Base-by-base conservation (phyloP, 2,888 invertebrate species). In the Nemapogon koenigi region DNA sequence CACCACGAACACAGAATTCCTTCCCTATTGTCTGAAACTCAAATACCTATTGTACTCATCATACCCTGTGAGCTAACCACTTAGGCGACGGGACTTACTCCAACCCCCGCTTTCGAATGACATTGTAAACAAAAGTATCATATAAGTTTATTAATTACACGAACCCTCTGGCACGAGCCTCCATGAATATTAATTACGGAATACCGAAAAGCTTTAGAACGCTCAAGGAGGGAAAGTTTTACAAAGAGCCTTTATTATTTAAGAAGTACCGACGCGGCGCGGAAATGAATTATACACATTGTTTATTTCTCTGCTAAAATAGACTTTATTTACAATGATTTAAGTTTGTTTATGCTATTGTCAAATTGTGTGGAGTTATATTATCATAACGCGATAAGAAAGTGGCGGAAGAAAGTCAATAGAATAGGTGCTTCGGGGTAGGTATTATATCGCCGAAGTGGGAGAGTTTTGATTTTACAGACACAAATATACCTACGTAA, bases 71-170 rank as follows among this genome's bases (percentile, higher is more conserved):
- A 33, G 33, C 33, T 19, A 33, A 33, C 58, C 62, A 62, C 55
- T 52, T 30, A 40, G n/a, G 29, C 29, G 30, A 13, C 36, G 37
- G 32, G 31, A 37, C 32, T 29, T 36, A 36, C 31, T 42, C 39
- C 39, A 26, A 22, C 43, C 47, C 43, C 62, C 58, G 62, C 67
- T 66, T 67, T 65, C 59, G 50, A 69, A 64, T 72, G 73, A 76
- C 73, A 76, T 69, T 71, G 71, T 73, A 75, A 73, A 76, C 76
- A 78, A 76, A 78, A 78, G 76, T 75, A 76, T 75, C 76, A 76
- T 76, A 78, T 76, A 78, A 78, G 76, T 76, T 78, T 76, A 78
- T 78, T 78, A 78, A 78, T 78, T 76, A 78, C 75, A 72, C 64
- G 65, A 62, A 67, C 75, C 73, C 75, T 75, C 64, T 59, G 67